These are phyloP conservation scores for Pherbina coryleti DNA, from an alignment of 2,888 invertebrate genomes.

Conservation along the genomic window DNA sequence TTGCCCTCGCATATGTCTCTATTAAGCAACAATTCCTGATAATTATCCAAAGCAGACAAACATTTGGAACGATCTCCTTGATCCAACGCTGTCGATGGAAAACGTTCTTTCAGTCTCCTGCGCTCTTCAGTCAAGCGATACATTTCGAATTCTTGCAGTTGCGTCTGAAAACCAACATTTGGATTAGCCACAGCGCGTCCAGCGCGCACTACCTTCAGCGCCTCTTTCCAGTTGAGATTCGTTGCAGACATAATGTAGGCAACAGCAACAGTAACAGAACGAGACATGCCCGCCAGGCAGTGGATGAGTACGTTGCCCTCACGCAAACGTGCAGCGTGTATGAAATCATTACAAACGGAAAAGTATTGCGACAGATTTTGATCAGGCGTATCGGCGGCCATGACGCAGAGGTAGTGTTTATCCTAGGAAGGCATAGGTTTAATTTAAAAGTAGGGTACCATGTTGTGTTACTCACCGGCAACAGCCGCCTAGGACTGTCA, in stretches of 20 bases:
- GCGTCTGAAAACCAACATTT: slow-evolving; percentile 94
- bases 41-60: slow-evolving; percentile 82
- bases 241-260: slow-evolving; percentile 98
- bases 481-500: slow-evolving; percentile 89
- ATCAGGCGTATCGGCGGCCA: slow-evolving; percentile 95
- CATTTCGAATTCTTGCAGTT: slow-evolving; percentile 91
- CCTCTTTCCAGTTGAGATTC: slow-evolving; percentile 89
- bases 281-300: slow-evolving; percentile 96
- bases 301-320: slow-evolving; percentile 95
- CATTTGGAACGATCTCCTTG: slow-evolving; percentile 83
- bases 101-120: slow-evolving; percentile 84
- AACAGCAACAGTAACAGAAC: slow-evolving; percentile 95
- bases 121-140: slow-evolving; percentile 87
- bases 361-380: slow-evolving; percentile 96
- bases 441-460: neutral
- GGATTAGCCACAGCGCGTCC: slow-evolving; percentile 95
- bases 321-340: slow-evolving; percentile 89
- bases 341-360: slow-evolving; percentile 94
- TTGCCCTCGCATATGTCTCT: slow-evolving; percentile 89
- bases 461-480: slow-evolving; percentile 77
- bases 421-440: slow-evolving; percentile 75
- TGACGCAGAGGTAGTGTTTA: slow-evolving; percentile 94
- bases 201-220: slow-evolving; percentile 91
- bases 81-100: slow-evolving; percentile 81
- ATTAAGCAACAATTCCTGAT: slow-evolving; percentile 83